Evolutionary conservation across 1,140 invertebrate species (phyloP), one percentile per base, ranked within the genome.

Genomic region (Atta cephalotes): DNA sequence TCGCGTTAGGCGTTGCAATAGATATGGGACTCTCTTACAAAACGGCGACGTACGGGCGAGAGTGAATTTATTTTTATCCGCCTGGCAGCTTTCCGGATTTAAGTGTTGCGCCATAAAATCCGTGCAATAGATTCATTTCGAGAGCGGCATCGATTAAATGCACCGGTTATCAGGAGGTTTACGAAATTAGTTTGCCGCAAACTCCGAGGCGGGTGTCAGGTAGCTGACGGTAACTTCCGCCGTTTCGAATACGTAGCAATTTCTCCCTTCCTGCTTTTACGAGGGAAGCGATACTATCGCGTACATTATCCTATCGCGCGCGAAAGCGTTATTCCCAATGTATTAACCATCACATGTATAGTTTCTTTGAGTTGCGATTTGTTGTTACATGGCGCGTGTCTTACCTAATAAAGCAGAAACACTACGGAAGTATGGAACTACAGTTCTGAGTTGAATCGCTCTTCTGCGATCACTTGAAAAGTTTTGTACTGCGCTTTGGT

Each of bases 161-260:
- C n/a, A 14, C 9, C 25, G 84, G 53, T 51, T 65, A 78, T 62
- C 63, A 35, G 68, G 21, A 70, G 68, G 60, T 71, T 77, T 80
- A 81, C 63, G 84, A 65, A 66, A 70, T 71, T 58, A 68, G 60
- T 49, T 81, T 71, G 28, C 65, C 45, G 77, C 45, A 71, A 87
- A 79, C 65, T 51, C 49, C 66, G 60, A 21, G 35, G n/a, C 4
- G 70, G 35, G 49, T 76, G 53, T 68, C 66, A 49, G 56, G 21
- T 45, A 49, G 45, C 31, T 31, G 28, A 39, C 28, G 49, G 28
- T 25, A 60, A 81, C 49, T 71, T 70, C 53, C 53, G 49, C 31
- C 18, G 49, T 35, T 71, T 45, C 79, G 39, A 28, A 21, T 71
- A 56, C 58, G 25, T 39, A 62, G 58, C 39, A 63, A 58, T 79